phyloP scores from a whole-genome alignment of 2,113 vertebrate species.

The Triplophysa siluroides region DNA sequence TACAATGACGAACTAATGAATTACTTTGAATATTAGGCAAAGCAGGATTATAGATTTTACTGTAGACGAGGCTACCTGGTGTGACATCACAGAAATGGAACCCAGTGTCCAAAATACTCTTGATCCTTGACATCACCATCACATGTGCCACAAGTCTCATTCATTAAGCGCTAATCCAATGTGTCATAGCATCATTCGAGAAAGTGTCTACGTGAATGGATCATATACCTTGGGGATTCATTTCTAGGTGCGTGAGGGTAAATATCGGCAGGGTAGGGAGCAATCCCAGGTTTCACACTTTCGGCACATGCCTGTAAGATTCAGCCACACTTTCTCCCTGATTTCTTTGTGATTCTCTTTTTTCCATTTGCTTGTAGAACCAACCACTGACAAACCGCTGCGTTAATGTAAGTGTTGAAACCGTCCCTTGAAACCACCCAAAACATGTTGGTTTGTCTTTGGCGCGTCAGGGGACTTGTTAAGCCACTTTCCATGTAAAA shows the following conservation, averaged over 20 bases:
- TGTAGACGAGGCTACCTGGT: no score
- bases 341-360: background rate
- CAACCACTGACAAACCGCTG: conserved; percentile 12
- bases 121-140: no score
- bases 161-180: conserved; percentile 28
- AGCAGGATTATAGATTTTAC: no score
- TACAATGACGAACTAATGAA: no score
- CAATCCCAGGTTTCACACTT: background rate
- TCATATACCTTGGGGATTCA: background rate
- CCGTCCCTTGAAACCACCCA: background rate
- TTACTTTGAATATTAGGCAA: no score
- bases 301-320: background rate
- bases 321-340: background rate
- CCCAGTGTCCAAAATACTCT: no score
- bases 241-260: background rate
- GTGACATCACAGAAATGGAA: no score
- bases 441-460: conserved; percentile 10
- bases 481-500: conserved; percentile 25
- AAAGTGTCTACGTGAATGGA: background rate
- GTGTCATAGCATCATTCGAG: background rate
- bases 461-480: conserved; percentile 10
- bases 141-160: background rate
- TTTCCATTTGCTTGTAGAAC: background rate
- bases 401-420: conserved; percentile 8
- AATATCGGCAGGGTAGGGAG: background rate